Evolutionary conservation across 1,140 invertebrate genomes (phyloP).

Genomic region (Helicoverpa armigera): DNA sequence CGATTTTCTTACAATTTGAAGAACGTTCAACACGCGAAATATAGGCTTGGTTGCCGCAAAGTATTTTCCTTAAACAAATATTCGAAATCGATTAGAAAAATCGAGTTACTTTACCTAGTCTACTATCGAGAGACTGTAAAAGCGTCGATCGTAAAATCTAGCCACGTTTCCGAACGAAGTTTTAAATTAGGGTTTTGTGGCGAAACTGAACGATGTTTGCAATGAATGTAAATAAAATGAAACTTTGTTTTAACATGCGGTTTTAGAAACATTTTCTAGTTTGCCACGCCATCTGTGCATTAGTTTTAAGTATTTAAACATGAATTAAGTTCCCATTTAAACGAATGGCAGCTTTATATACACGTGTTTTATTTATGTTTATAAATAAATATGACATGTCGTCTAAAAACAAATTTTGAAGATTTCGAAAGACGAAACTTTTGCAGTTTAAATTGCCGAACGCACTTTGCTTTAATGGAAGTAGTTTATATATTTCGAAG

Average conservation of each 20-base stretch:
- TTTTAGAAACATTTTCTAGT: constrained; percentile 9
- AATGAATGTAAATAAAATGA: constrained; percentile 30
- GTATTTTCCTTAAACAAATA: background rate
- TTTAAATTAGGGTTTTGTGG: constrained; percentile 41
- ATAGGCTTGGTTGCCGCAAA: constrained; percentile 19
- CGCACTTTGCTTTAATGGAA: constrained; percentile 49
- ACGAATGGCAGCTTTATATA: too few relatives aligned
- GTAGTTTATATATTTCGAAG: constrained; percentile 63
- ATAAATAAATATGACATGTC: too few relatives aligned
- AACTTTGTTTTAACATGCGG: constrained; percentile 14
- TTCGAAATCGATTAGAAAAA: constrained; percentile 28
- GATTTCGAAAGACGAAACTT: constrained; percentile 3
- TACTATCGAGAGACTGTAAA: constrained; percentile 5
- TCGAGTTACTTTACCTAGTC: constrained; percentile 17
- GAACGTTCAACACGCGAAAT: constrained; percentile 39
- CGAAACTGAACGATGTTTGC: constrained; percentile 19
- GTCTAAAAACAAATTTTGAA: too few relatives aligned
- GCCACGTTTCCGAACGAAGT: constrained; percentile 40
- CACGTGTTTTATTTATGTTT: too few relatives aligned
- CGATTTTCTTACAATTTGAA: constrained; percentile 47
- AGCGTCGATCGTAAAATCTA: constrained; percentile 31
- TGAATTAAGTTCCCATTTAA: background rate
- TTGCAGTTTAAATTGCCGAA: constrained; percentile 10
- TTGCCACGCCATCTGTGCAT: constrained; percentile 3
- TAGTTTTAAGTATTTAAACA: too few relatives aligned